Conservation (phyloP, 2,113 vertebrate species). For the Delphinapterus leucas region DNA sequence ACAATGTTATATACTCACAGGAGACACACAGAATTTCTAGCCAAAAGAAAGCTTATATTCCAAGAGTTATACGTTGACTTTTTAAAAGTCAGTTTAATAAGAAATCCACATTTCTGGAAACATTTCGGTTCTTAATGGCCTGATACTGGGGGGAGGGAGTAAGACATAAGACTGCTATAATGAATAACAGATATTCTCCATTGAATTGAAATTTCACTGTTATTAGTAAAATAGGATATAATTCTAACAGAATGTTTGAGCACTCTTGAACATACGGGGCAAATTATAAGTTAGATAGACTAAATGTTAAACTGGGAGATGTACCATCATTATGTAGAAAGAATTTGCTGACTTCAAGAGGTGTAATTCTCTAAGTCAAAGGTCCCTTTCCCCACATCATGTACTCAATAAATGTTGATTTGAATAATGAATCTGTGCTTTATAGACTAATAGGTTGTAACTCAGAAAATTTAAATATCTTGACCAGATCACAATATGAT, state of each 20-base stretch:
- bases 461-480: not conserved
- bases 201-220: constrained; percentile 27
- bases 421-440: not conserved
- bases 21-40: not conserved
- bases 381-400: not conserved
- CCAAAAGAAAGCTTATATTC: not conserved
- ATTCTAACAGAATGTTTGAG: constrained; percentile 13
- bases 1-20: not conserved
- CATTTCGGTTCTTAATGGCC: not conserved
- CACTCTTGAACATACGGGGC: not conserved
- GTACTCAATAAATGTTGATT: not conserved
- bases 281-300: constrained; percentile 34
- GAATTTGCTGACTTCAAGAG: not conserved
- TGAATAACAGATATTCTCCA: constrained; percentile 41
- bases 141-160: not conserved
- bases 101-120: constrained; percentile 27
- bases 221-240: constrained; percentile 44
- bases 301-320: not conserved
- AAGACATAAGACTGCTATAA: not conserved
- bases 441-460: not conserved
- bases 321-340: not conserved
- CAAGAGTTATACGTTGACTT: not conserved
- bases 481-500: not conserved
- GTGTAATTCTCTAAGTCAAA: constrained; percentile 10
- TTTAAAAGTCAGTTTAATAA: not conserved